These are phyloP conservation scores for Drosophila multiciliata DNA, from an alignment of 2,888 invertebrate genomes.

Conservation along the genomic window DNA sequence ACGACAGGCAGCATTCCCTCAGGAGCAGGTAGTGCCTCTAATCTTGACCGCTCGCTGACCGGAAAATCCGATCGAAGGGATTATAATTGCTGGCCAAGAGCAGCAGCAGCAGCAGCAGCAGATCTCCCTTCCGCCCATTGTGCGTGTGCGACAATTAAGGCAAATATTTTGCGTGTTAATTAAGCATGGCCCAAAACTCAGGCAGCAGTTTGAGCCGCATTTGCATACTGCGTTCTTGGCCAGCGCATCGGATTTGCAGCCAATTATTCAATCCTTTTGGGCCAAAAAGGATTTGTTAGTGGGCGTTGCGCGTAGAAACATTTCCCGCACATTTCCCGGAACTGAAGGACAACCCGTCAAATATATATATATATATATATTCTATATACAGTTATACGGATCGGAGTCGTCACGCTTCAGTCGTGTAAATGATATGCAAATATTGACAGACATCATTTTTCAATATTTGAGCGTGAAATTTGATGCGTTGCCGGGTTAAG, in stretches of 20 bases:
- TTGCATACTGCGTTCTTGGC: constrained; percentile 62
- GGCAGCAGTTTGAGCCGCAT: constrained; percentile 26
- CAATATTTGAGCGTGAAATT: constrained; percentile 72
- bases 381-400: neutral
- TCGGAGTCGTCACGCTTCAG: constrained; percentile 52
- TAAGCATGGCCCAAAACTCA: constrained; percentile 57
- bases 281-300: constrained; percentile 67
- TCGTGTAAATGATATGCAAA: constrained; percentile 72
- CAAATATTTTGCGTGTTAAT: constrained; percentile 84
- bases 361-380: neutral
- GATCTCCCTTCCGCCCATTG: constrained; percentile 25
- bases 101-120: neutral
- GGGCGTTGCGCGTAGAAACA: constrained; percentile 56
- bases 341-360: constrained; percentile 4
- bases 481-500: constrained; percentile 32
- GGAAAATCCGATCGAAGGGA: constrained; percentile 82
- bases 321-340: constrained; percentile 40
- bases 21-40: constrained; percentile 51
- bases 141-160: constrained; percentile 74
- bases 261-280: constrained; percentile 80
- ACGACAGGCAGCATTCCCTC: neutral
- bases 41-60: constrained; percentile 59
- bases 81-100: constrained; percentile 61
- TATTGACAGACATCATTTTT: constrained; percentile 79
- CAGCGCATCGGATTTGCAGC: constrained; percentile 73